Conservation (phyloP, 2,888 invertebrate genomes). For the Lasioglossum lativentre region DNA sequence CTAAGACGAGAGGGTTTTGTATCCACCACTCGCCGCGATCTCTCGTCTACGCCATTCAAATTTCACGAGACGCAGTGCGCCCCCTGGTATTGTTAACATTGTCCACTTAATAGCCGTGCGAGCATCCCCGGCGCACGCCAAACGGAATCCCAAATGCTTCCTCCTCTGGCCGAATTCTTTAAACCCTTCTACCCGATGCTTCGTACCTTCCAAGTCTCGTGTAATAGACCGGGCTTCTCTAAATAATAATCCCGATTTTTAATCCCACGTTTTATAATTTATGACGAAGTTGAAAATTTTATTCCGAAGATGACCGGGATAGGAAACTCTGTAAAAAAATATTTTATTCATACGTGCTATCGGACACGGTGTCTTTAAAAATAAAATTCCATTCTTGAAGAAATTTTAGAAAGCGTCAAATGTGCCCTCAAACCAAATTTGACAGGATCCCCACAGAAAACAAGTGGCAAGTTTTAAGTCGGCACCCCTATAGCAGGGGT, state of each 20-base stretch:
- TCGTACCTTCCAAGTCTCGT: neutral
- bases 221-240: neutral
- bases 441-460: too few relatives aligned
- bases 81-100: conserved; percentile 49
- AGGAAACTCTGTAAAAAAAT: neutral
- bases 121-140: neutral
- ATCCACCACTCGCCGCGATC: conserved; percentile 43
- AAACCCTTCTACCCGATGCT: neutral
- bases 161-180: neutral
- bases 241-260: neutral
- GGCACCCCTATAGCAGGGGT: too few relatives aligned
- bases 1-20: conserved; percentile 70
- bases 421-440: too few relatives aligned
- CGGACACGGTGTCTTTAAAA: too few relatives aligned
- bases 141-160: neutral
- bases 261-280: neutral
- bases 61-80: conserved; percentile 58
- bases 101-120: conserved; percentile 45
- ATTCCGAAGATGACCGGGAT: neutral
- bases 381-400: too few relatives aligned
- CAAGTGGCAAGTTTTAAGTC: too few relatives aligned
- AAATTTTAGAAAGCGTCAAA: too few relatives aligned
- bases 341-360: neutral
- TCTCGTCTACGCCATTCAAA: conserved; percentile 59
- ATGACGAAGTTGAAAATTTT: neutral